Evolutionary conservation across 2,888 invertebrate genomes (phyloP).

Genomic region (Siphlonurus alternatus): DNA sequence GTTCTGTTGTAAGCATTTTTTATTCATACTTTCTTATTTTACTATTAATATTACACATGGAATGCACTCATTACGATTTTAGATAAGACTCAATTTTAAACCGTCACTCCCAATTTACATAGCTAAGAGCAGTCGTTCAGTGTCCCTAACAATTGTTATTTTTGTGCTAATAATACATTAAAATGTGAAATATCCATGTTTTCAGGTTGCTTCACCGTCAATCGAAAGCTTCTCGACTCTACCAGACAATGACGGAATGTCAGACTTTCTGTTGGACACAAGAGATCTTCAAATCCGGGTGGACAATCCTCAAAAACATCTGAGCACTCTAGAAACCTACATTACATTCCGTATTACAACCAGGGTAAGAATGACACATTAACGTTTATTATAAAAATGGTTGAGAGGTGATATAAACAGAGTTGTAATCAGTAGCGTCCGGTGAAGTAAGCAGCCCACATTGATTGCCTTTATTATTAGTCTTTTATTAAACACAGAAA

Average conservation of each 20-base stretch:
- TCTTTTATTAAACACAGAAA: no score
- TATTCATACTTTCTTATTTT: not conserved
- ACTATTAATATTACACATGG: no score
- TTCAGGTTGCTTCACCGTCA: slow-evolving; percentile 37
- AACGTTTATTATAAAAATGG: slow-evolving; percentile 5
- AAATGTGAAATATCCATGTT: slow-evolving; percentile 6
- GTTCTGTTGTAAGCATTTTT: slow-evolving; percentile 13
- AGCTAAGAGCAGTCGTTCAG: no score
- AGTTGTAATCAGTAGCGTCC: no score
- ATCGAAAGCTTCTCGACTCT: slow-evolving; percentile 41
- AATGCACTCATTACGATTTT: no score
- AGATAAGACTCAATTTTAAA: not conserved
- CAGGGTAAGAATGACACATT: slow-evolving; percentile 28
- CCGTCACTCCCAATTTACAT: no score
- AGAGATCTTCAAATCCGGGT: slow-evolving; percentile 46
- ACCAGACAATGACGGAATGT: slow-evolving; percentile 35
- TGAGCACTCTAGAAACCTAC: slow-evolving; percentile 51
- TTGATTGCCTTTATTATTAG: no score
- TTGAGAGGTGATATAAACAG: no score
- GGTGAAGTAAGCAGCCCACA: no score
- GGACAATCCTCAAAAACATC: slow-evolving; percentile 55
- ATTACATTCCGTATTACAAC: slow-evolving; percentile 52
- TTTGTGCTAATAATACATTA: no score
- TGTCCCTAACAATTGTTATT: no score
- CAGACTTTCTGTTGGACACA: slow-evolving; percentile 34